These are phyloP conservation scores for Urocyon cinereoargenteus DNA, from an alignment of 2,797 vertebrate genomes.

Conservation along the genomic window DNA sequence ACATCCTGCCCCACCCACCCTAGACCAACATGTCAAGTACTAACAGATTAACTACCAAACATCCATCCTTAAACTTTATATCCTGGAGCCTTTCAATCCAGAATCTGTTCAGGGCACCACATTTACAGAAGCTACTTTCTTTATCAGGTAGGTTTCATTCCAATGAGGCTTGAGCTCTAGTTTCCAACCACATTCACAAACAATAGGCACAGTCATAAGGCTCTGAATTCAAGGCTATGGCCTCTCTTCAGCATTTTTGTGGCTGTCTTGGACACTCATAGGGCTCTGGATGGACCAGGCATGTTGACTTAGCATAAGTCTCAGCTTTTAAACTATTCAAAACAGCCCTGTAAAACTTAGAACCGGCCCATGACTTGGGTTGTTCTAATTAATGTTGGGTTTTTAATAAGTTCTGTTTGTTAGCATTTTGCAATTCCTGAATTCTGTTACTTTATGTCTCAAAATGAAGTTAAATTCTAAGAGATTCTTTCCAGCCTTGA, in stretches of 20 bases:
- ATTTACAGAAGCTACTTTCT: conserved; percentile 45
- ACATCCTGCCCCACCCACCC: neutral
- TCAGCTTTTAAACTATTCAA: conserved; percentile 40
- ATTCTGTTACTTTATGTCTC: conserved; percentile 46
- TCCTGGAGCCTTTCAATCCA: neutral
- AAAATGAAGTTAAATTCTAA: conserved; percentile 57
- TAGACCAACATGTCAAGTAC: neutral
- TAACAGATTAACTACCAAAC: neutral
- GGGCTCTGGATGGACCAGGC: neutral
- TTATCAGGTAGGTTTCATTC: conserved; percentile 52
- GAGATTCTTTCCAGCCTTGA: conserved; percentile 32
- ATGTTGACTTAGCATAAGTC: conserved; percentile 39
- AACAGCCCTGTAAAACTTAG: conserved; percentile 70
- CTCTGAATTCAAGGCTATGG: conserved; percentile 37
- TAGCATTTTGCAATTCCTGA: conserved; percentile 38
- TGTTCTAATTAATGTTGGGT: conserved; percentile 64
- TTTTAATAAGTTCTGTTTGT: conserved; percentile 55
- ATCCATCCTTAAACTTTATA: neutral
- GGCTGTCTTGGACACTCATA: neutral
- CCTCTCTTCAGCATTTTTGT: conserved; percentile 68
- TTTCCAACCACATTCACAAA: conserved; percentile 49
- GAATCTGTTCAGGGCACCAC: neutral
- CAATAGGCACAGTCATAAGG: neutral
- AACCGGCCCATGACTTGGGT: conserved; percentile 41
- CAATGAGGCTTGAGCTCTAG: neutral